phyloP scores from a whole-genome alignment of 2,797 vertebrate genomes.

The Nyctibius grandis region DNA sequence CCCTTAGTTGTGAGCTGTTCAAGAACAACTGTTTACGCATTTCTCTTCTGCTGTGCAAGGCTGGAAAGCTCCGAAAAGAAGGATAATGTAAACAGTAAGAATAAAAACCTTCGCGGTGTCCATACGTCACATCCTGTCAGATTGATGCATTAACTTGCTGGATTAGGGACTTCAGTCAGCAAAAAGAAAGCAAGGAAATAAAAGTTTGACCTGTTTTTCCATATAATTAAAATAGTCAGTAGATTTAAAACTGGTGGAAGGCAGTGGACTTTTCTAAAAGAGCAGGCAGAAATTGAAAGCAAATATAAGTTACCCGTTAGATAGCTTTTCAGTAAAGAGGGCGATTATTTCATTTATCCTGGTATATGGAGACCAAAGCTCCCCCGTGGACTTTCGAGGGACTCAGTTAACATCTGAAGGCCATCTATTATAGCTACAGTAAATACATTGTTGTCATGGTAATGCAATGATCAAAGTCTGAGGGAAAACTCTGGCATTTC shows the following conservation, averaged over 20 bases:
- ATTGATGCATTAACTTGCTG: slow-evolving; percentile 7
- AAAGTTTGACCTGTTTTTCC: slow-evolving; percentile 29
- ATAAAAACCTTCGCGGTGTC: not conserved
- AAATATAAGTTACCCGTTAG: not conserved
- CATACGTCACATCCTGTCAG: not conserved
- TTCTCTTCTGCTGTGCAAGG: not conserved
- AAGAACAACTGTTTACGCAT: not conserved
- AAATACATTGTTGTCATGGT: slow-evolving; percentile 33
- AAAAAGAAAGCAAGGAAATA: not conserved
- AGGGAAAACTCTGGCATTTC: not conserved
- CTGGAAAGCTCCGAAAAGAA: not conserved
- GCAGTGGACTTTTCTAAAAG: not conserved
- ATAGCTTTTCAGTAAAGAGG: not conserved
- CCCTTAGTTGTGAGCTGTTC: not conserved
- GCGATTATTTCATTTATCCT: not conserved
- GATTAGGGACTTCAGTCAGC: not conserved
- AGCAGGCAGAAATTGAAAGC: not conserved
- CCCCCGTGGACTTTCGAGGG: not conserved
- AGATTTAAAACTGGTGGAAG: not conserved
- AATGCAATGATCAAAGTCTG: slow-evolving; percentile 19
- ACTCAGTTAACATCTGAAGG: slow-evolving; percentile 14
- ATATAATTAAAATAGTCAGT: slow-evolving; percentile 4
- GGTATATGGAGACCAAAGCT: not conserved
- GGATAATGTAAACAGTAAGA: not conserved
- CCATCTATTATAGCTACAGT: not conserved